Conservation (phyloP, 2,888 invertebrate species). For the Isotomurus palustris region DNA sequence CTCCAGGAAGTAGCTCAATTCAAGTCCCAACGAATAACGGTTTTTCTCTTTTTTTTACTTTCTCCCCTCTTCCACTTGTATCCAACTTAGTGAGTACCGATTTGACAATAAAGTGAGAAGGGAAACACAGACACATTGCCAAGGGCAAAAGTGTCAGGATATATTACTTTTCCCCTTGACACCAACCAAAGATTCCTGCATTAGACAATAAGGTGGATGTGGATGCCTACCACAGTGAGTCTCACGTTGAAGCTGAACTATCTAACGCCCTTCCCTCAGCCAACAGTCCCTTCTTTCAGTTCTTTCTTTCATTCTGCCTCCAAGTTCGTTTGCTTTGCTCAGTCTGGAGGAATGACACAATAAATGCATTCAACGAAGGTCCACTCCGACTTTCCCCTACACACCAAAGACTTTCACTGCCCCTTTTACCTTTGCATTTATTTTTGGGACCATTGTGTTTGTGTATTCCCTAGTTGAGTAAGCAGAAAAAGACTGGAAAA, state of each 20-base stretch:
- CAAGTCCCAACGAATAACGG: conserved; percentile 13
- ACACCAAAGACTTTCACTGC: too few relatives aligned
- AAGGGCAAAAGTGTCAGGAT: conserved; percentile 30
- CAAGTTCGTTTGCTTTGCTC: conserved; percentile 2
- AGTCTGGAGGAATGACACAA: background rate
- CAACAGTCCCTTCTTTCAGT: conserved; percentile 1
- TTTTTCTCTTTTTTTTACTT: conserved; percentile 8
- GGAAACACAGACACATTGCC: conserved; percentile 15
- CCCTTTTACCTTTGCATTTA: too few relatives aligned
- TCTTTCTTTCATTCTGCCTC: conserved; percentile 5
- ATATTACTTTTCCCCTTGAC: conserved; percentile 29
- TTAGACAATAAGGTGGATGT: background rate
- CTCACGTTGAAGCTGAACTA: too few relatives aligned
- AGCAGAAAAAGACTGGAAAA: too few relatives aligned
- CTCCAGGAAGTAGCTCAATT: conserved; percentile 6
- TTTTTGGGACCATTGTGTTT: too few relatives aligned
- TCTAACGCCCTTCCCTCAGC: conserved; percentile 8
- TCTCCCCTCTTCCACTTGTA: conserved; percentile 4
- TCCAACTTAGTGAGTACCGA: conserved; percentile 11
- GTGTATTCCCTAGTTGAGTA: too few relatives aligned
- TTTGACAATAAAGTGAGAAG: conserved; percentile 14
- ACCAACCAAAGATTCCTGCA: conserved; percentile 12
- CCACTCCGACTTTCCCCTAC: too few relatives aligned
- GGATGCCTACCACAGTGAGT: too few relatives aligned
- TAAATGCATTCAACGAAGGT: too few relatives aligned